Evolutionary conservation across 2,113 vertebrate genomes (phyloP).

Genomic region (Todiramphus saurophagus): DNA sequence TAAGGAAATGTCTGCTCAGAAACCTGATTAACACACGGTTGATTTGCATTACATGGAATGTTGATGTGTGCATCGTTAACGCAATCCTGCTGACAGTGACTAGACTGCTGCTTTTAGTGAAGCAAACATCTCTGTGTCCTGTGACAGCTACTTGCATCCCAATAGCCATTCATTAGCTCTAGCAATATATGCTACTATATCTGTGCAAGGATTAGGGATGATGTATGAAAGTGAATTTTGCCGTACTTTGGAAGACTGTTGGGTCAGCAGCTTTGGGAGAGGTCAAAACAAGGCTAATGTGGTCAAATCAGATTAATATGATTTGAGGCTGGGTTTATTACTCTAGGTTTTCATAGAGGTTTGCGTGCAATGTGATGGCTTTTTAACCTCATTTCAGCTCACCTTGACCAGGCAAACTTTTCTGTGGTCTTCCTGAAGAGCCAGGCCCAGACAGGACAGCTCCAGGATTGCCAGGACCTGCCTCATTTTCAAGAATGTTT

Average conservation of each 20-base stretch:
- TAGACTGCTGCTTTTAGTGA: neutral
- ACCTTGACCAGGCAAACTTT: neutral
- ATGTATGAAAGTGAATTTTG: neutral
- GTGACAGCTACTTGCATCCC: too few relatives aligned
- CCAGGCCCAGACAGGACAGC: neutral
- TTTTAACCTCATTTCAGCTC: neutral
- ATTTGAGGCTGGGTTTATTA: neutral
- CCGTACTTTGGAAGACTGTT: neutral
- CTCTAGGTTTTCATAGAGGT: neutral
- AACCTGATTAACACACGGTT: rapidly evolving
- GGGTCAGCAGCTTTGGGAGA: neutral
- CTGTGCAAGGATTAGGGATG: neutral
- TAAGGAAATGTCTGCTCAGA: neutral
- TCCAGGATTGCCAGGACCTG: neutral
- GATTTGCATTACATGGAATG: neutral
- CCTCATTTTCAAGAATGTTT: neutral
- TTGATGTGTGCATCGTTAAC: neutral
- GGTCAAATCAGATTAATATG: neutral
- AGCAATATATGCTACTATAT: neutral
- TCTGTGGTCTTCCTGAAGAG: neutral
- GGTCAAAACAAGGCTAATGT: neutral
- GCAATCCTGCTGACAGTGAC: neutral
- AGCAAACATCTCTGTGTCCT: neutral
- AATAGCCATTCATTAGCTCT: neutral
- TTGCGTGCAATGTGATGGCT: neutral